These are phyloP conservation scores for Burhinus bistriatus DNA, from an alignment of 2,113 vertebrate species.

Conservation along the genomic window DNA sequence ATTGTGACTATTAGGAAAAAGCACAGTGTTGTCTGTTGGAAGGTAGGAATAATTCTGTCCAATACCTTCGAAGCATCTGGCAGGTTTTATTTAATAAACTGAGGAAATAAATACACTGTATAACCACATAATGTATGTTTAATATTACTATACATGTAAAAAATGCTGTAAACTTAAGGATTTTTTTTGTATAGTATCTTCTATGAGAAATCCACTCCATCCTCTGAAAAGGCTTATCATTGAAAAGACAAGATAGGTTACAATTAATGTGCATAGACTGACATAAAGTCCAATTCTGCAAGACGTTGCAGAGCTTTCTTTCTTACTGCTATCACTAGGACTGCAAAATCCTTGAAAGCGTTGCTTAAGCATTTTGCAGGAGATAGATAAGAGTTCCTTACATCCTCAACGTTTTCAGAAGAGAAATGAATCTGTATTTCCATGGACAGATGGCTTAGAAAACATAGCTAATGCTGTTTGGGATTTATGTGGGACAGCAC, in stretches of 20 bases:
- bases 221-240: background rate
- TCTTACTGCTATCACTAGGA: background rate
- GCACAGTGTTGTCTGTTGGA: constrained; percentile 11
- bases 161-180: background rate
- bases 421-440: background rate
- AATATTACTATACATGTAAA: background rate
- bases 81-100: constrained; percentile 2
- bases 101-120: background rate
- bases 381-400: background rate
- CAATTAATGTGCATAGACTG: background rate
- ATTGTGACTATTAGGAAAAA: background rate
- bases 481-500: background rate
- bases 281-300: background rate
- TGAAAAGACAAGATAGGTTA: background rate
- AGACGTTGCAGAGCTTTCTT: background rate
- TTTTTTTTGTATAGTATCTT: background rate
- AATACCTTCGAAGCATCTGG: background rate
- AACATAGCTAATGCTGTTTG: background rate
- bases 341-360: background rate
- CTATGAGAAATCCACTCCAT: background rate
- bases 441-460: background rate
- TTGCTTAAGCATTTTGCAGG: background rate
- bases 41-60: background rate
- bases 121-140: background rate
- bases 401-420: background rate